Evolutionary conservation across 2,113 vertebrate genomes (phyloP).

Genomic region (Dipodomys merriami): DNA sequence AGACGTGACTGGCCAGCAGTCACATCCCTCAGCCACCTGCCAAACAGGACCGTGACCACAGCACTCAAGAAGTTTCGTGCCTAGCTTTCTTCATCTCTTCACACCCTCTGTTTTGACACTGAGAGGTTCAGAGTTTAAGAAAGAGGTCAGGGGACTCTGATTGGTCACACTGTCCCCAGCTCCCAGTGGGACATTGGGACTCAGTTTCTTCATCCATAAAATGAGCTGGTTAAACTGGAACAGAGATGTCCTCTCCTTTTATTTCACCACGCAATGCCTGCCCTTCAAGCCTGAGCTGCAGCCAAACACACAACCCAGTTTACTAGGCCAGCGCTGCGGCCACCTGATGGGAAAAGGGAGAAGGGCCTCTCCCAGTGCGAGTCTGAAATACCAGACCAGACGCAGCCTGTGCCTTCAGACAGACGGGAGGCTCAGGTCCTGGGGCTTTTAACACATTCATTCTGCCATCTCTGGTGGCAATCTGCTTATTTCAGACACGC

Average conservation of each 20-base stretch:
- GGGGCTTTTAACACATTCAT: neutral
- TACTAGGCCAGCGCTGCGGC: neutral
- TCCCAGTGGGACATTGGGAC: neutral
- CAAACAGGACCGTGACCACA: rapidly evolving
- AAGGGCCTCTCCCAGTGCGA: neutral
- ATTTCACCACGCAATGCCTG: neutral
- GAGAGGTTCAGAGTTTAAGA: neutral
- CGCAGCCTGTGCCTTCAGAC: neutral
- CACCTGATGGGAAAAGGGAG: neutral
- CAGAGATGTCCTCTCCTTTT: neutral
- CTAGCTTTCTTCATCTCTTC: neutral
- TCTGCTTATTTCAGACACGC: no score
- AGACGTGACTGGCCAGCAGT: neutral
- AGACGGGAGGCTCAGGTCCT: rapidly evolving
- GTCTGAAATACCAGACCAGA: rapidly evolving
- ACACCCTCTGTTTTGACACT: neutral
- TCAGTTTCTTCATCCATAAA: neutral
- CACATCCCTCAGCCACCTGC: neutral
- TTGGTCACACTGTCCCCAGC: neutral
- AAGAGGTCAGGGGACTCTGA: neutral
- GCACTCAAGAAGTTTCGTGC: neutral
- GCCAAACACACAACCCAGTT: neutral
- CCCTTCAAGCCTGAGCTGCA: neutral
- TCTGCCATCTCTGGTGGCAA: neutral
- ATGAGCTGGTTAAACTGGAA: neutral